Evolutionary conservation across 2,797 vertebrate species (phyloP).

Genomic region (Xiphorhynchus erythropygius): DNA sequence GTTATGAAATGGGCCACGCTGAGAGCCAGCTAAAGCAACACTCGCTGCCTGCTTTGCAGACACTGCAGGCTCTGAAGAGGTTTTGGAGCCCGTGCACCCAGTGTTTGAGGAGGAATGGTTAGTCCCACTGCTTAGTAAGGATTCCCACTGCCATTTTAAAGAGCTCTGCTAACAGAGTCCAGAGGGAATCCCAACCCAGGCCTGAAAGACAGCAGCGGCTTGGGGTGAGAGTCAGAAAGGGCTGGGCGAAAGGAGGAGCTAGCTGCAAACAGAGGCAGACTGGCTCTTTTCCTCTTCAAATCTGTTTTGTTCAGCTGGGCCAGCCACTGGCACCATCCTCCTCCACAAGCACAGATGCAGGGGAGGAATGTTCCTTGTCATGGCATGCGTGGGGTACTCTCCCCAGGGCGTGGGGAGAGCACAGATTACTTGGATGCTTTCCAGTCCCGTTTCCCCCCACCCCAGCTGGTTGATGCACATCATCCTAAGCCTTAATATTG

Average conservation of each 20-base stretch:
- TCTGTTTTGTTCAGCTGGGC: not conserved
- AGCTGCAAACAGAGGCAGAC: not conserved
- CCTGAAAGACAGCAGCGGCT: not conserved
- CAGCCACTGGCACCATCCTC: not conserved
- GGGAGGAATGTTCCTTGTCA: not conserved
- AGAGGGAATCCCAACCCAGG: not conserved
- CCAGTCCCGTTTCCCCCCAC: accelerated
- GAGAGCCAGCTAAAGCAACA: not conserved
- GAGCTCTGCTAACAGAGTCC: not conserved
- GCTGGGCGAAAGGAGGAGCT: not conserved
- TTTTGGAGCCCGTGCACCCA: not conserved
- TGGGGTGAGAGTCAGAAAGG: not conserved
- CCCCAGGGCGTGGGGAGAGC: not conserved
- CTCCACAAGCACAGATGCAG: not conserved
- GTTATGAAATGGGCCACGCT: not conserved
- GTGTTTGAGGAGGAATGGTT: not conserved
- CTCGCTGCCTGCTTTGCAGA: not conserved
- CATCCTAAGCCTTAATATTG: not conserved
- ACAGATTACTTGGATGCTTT: not conserved
- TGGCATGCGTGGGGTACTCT: not conserved
- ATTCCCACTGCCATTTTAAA: not conserved
- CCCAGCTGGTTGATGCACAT: not conserved
- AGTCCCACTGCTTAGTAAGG: not conserved
- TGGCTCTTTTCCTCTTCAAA: not conserved
- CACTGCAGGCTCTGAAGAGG: not conserved